phyloP scores from a whole-genome alignment of 2,797 vertebrate species.

The Pantherophis alleghaniensis region DNA sequence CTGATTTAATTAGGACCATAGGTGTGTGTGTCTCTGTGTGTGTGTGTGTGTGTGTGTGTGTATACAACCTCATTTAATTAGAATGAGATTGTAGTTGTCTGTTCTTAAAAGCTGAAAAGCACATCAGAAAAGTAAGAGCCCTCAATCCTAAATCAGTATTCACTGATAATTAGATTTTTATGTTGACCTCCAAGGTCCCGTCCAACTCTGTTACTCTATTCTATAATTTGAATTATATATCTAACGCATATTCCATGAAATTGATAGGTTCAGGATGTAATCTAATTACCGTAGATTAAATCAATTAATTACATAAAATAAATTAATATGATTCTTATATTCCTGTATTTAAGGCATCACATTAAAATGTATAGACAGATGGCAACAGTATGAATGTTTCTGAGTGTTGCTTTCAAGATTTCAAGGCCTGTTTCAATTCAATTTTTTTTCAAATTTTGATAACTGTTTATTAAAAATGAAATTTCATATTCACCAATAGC shows the following conservation, averaged over 20 bases:
- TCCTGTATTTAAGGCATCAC: not conserved
- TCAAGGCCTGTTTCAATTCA: not conserved
- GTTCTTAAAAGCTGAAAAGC: not conserved
- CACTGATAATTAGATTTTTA: not conserved
- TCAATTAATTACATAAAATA: not conserved
- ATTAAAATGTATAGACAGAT: not conserved
- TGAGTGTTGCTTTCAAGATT: not conserved
- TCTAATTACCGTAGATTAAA: not conserved
- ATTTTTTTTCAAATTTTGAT: not conserved
- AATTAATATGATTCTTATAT: not conserved
- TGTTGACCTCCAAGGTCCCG: not conserved
- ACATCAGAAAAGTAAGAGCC: not conserved
- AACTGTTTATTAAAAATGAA: not conserved
- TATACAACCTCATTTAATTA: not conserved
- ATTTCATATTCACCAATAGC: not conserved
- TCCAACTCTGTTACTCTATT: not conserved
- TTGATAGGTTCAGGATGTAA: not conserved
- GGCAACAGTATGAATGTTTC: not conserved
- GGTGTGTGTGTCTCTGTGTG: accelerated
- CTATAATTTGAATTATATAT: not conserved
- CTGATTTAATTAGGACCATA: not conserved
- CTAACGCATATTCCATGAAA: not conserved
- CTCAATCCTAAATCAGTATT: not conserved
- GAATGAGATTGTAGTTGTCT: not conserved
- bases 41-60: too few species aligned